A percentile compares a stretch with the other conserved stretches of the same genome.
Conservation (phyloP, 2,888 invertebrate species). For the Seladonia tumulorum region DNA sequence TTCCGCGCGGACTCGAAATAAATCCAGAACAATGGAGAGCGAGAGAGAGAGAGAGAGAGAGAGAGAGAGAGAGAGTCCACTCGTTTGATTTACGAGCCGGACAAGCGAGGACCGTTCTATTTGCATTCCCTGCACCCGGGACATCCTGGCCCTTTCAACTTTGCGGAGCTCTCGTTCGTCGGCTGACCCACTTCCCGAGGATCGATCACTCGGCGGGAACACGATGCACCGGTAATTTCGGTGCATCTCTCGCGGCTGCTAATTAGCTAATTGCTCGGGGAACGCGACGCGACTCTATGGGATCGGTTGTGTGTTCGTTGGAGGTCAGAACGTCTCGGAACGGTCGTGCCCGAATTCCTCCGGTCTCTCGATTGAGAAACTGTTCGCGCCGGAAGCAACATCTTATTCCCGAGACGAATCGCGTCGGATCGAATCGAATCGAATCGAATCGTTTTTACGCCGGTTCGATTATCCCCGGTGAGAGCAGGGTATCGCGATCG, state of each 20-base stretch:
- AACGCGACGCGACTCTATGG: not conserved
- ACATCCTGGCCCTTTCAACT: constrained; percentile 23
- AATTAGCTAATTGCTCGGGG: constrained; percentile 1
- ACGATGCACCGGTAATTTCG: not conserved
- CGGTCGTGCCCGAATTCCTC: not conserved
- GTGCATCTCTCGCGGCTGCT: not conserved
- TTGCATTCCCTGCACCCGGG: not conserved
- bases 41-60: too few species aligned
- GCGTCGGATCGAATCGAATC: not conserved
- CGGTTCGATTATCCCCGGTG: not conserved
- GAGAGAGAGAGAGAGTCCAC: too few species aligned
- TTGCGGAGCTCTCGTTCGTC: not conserved
- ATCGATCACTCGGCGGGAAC: not conserved
- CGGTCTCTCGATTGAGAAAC: not conserved
- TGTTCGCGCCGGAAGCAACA: not conserved
- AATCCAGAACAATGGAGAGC: not conserved
- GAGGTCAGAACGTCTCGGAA: not conserved
- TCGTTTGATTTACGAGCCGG: not conserved
- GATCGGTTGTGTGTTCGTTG: not conserved
- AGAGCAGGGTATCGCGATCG: not conserved
- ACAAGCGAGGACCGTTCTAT: not conserved
- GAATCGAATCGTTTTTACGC: not conserved
- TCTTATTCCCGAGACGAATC: not conserved
- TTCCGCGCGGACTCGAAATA: constrained; percentile 6
- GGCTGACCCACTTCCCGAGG: constrained; percentile 42